Conservation (phyloP, 2,888 invertebrate genomes). For the Acanthosepion esculentum region DNA sequence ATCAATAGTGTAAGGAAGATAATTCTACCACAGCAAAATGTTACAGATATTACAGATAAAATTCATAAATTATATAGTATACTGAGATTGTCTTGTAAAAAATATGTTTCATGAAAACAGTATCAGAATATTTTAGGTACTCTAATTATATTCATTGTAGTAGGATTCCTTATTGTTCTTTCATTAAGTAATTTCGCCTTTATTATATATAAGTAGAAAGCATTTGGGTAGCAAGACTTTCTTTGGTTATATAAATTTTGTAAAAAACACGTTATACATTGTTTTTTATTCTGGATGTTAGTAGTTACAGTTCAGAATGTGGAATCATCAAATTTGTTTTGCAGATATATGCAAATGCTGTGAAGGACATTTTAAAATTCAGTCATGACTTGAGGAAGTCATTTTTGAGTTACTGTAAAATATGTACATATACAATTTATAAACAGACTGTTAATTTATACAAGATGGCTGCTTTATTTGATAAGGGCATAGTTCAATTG, state of each 20-base stretch:
- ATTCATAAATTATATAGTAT: too few relatives aligned
- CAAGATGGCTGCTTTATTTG: conserved; percentile 4
- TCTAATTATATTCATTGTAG: too few relatives aligned
- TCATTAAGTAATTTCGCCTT: too few relatives aligned
- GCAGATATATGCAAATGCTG: background rate
- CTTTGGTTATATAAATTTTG: background rate
- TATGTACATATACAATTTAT: background rate
- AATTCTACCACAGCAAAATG: too few relatives aligned
- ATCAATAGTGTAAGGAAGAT: too few relatives aligned
- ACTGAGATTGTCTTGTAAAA: too few relatives aligned
- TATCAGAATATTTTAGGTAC: too few relatives aligned
- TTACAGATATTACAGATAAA: too few relatives aligned
- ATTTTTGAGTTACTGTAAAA: background rate
- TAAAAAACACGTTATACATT: too few relatives aligned
- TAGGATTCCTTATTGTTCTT: too few relatives aligned
- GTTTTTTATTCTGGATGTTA: too few relatives aligned
- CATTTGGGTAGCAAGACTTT: background rate
- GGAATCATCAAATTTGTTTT: background rate
- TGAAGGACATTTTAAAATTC: conserved; percentile 18
- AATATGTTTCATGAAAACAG: too few relatives aligned
- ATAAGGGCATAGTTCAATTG: background rate
- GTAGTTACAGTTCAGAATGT: background rate
- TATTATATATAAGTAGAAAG: background rate
- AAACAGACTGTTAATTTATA: background rate
- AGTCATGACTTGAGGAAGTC: background rate